Percentiles rank a stretch among this genome's conserved stretches.
These are phyloP conservation scores for Coelopa frigida DNA, from an alignment of 1,140 invertebrate species.

Conservation along the genomic window DNA sequence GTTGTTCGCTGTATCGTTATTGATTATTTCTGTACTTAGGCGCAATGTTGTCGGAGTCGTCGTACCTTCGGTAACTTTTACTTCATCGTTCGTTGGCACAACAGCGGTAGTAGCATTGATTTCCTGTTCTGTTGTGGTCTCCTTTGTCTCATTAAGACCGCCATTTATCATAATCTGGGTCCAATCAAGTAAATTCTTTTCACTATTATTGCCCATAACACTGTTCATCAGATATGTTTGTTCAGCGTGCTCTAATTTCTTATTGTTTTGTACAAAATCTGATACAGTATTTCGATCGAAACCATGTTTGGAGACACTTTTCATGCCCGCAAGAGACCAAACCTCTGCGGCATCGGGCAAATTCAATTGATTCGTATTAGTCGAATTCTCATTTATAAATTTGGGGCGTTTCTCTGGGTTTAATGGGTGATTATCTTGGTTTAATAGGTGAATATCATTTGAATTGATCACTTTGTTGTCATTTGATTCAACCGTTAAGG, in stretches of 20 bases:
- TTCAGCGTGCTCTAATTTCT: not conserved
- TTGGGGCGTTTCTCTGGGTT: conserved; percentile 33
- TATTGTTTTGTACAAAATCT: too few relatives aligned
- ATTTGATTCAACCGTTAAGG: too few relatives aligned
- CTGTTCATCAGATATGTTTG: conserved; percentile 3
- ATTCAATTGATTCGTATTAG: conserved; percentile 31
- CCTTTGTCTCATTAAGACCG: not conserved
- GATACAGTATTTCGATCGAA: too few relatives aligned
- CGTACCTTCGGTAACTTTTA: too few relatives aligned
- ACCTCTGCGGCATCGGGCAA: conserved; percentile 31
- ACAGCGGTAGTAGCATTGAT: not conserved
- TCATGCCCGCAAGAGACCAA: conserved; percentile 38
- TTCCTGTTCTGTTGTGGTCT: not conserved
- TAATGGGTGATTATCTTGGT: conserved; percentile 9
- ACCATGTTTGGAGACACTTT: conserved; percentile 24
- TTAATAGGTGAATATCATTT: conserved; percentile 10
- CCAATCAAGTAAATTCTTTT: conserved; percentile 36
- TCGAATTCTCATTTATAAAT: conserved; percentile 38
- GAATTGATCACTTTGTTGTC: too few relatives aligned
- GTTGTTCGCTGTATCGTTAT: too few relatives aligned
- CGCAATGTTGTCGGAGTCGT: too few relatives aligned
- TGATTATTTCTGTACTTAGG: too few relatives aligned
- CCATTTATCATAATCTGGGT: conserved; percentile 23
- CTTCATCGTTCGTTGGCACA: too few relatives aligned
- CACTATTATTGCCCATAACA: conserved; percentile 7